Evolutionary conservation across 2,888 invertebrate species (phyloP), one percentile per base, ranked within the genome.

Genomic region (Brenthis ino): DNA sequence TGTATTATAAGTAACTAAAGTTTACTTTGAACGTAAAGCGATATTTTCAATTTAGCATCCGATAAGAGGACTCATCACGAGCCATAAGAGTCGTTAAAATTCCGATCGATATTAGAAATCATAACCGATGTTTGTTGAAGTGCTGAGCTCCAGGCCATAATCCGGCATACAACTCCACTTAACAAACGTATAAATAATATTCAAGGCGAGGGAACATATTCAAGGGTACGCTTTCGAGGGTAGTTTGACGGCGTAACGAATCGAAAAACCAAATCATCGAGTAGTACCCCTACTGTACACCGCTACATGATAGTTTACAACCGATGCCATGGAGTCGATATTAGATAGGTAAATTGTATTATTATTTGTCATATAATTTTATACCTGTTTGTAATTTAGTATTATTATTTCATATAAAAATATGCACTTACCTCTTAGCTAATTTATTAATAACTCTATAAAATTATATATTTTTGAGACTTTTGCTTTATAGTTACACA

Each of bases 131-230:
- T 91, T 91, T 91, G 91, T 86, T 89, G 88, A 91, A 92, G 91
- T 89, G 87, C 91, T 89, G 87, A 91, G 90, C 89, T 87, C 83
- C 81, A 82, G 85, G 89, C 88, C 82, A 82, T 88, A 92, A 91
- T 92, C 89, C 88, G 75, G 72, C 84, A 85, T 85, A 85, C 86
- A 89, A 87, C 88, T 91, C 90, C 91, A 93, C 93, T 93, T 92
- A 93, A 92, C 93, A 90, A 87, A 90, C 92, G 90, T 91, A 93
- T 93, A 93, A 93, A 93, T 93, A 93, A 93, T 92, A 93, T 90
- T 92, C 89, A 88, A 90, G 89, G 86, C 87, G 87, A 90, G 91
- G 91, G 92, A 90, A 90, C 90, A 89, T 88, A 89, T 89, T 91
- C 86, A 87, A 90, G 92, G 92, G 91, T 90, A 85, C 80, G 81